Evolutionary conservation across 2,113 vertebrate species (phyloP).

Genomic region (Turnix velox): DNA sequence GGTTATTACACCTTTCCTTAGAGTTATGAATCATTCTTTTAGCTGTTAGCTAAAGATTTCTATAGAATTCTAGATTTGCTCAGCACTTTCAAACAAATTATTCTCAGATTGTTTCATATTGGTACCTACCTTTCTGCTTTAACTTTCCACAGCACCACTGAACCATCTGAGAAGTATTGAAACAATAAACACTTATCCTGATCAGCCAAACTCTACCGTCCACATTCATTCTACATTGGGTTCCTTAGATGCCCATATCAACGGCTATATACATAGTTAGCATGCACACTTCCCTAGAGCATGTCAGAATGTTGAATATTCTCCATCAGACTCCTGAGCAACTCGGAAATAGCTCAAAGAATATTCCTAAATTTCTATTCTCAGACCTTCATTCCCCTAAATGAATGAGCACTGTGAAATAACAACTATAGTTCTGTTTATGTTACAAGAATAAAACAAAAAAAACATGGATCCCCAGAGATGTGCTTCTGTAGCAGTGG

Average conservation of each 20-base stretch:
- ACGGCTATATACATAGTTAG: neutral
- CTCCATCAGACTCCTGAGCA: neutral
- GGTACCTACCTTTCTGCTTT: neutral
- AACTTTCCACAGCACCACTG: slow-evolving; percentile 25
- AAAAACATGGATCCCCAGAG: neutral
- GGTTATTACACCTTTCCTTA: neutral
- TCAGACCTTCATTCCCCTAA: neutral
- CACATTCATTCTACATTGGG: neutral
- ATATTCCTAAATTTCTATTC: neutral
- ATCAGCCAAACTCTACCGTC: neutral
- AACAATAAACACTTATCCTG: neutral
- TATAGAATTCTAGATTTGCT: neutral
- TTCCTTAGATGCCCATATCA: neutral
- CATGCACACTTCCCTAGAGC: neutral
- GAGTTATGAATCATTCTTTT: neutral
- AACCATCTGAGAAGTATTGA: neutral
- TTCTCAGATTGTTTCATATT: neutral
- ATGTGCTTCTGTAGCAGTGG: neutral
- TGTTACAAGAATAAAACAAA: neutral
- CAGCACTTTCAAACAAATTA: neutral
- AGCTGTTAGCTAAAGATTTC: no score
- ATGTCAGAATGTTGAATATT: neutral
- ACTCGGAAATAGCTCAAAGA: neutral
- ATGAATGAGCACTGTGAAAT: neutral
- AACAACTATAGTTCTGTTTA: neutral